Conservation (phyloP, 2,888 invertebrate species). For the Elegia similella region DNA sequence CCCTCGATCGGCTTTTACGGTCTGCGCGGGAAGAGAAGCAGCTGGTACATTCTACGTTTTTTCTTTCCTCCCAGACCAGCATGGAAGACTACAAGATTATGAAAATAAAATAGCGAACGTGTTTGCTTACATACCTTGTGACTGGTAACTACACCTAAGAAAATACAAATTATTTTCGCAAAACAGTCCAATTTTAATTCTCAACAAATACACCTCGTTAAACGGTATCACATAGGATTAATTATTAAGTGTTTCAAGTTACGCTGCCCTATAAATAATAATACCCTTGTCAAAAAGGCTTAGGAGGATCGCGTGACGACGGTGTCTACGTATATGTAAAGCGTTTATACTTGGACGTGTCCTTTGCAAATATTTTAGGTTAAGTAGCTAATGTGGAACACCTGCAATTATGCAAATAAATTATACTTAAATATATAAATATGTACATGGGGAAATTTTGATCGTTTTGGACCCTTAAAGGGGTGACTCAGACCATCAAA, state of each 20-base stretch:
- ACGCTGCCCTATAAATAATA: slow-evolving; percentile 55
- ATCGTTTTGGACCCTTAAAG: too few species aligned
- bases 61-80: too few species aligned
- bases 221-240: slow-evolving; percentile 39
- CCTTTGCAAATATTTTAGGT: neutral
- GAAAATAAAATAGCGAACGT: too few species aligned
- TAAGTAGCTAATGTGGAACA: neutral
- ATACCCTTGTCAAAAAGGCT: slow-evolving; percentile 65
- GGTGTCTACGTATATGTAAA: slow-evolving; percentile 10
- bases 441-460: too few species aligned
- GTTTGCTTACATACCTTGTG: too few species aligned
- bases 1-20: too few species aligned
- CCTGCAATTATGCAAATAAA: too few species aligned
- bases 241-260: slow-evolving; percentile 47
- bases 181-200: neutral
- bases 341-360: neutral
- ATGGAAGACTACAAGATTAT: too few species aligned
- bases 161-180: neutral
- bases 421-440: too few species aligned
- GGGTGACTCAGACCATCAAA: too few species aligned
- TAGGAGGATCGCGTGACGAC: slow-evolving; percentile 31
- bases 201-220: slow-evolving; percentile 28
- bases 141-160: neutral
- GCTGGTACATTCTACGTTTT: too few species aligned
- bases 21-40: too few species aligned